Conservation (phyloP, 2,888 invertebrate genomes). For the Trypoxylon attenuatum region DNA sequence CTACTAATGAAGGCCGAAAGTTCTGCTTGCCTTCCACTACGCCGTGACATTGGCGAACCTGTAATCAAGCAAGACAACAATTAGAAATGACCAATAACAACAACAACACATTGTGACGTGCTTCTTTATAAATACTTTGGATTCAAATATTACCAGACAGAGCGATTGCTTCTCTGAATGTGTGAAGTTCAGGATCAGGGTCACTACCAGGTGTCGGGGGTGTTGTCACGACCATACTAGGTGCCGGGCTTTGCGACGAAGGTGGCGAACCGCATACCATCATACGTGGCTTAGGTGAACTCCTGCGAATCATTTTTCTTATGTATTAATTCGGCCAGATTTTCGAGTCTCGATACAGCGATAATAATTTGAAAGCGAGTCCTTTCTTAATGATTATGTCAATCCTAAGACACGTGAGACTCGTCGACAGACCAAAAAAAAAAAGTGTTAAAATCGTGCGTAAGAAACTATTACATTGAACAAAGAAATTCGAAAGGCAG, state of each 20-base stretch:
- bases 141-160: conserved; percentile 75
- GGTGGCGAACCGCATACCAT: conserved; percentile 72
- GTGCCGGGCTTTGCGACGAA: conserved; percentile 75
- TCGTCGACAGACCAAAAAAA: no score
- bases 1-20: conserved; percentile 84
- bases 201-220: conserved; percentile 71
- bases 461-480: conserved; percentile 10
- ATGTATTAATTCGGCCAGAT: background rate
- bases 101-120: background rate
- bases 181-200: conserved; percentile 80
- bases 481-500: no score
- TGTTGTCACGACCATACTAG: conserved; percentile 72
- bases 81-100: conserved; percentile 4
- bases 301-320: conserved; percentile 62
- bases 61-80: no score
- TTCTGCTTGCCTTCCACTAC: conserved; percentile 76
- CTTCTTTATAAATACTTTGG: background rate
- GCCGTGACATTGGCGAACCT: conserved; percentile 75
- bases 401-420: no score
- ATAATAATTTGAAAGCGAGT: background rate
- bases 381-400: conserved; percentile 4
- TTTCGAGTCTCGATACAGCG: background rate
- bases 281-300: conserved; percentile 76
- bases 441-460: no score
- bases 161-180: conserved; percentile 85